Evolutionary conservation across 2,888 invertebrate species (phyloP).

Genomic region (Tholera decimalis): DNA sequence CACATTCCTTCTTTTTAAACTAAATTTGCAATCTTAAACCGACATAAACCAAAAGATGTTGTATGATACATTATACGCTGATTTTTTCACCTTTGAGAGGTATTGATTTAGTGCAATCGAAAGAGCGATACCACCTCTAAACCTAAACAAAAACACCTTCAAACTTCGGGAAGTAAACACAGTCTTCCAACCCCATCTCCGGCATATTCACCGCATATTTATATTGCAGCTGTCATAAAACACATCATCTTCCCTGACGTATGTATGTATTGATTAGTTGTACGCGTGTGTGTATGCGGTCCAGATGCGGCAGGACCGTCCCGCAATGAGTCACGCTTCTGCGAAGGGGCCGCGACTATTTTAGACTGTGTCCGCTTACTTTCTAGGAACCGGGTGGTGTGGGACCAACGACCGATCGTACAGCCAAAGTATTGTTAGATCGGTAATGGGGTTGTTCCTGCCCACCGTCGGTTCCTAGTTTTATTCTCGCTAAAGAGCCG

Average conservation of each 20-base stretch:
- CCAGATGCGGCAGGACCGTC: conserved; percentile 88
- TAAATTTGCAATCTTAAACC: background rate
- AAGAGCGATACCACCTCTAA: conserved; percentile 3
- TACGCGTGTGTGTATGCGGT: conserved; percentile 74
- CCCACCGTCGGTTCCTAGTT: conserved; percentile 81
- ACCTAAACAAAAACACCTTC: conserved; percentile 6
- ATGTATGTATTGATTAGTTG: conserved; percentile 58
- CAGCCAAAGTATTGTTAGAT: conserved; percentile 89
- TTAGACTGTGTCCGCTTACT: conserved; percentile 91
- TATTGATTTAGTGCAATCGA: conserved; percentile 7
- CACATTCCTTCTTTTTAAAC: background rate
- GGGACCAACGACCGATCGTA: conserved; percentile 90
- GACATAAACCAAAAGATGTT: background rate
- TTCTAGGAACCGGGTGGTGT: conserved; percentile 88
- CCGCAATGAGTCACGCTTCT: conserved; percentile 87
- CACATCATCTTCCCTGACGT: conserved; percentile 53
- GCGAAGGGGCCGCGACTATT: conserved; percentile 90
- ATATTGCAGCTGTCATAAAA: conserved; percentile 50
- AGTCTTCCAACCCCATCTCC: conserved; percentile 10
- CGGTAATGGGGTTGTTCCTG: conserved; percentile 84
- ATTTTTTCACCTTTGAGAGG: conserved; percentile 20
- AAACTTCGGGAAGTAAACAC: conserved; percentile 1
- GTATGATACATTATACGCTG: background rate
- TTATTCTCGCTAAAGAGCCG: conserved; percentile 78
- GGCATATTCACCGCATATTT: conserved; percentile 18